Conservation (phyloP, 2,888 invertebrate species). For the Synergus itoensis region DNA sequence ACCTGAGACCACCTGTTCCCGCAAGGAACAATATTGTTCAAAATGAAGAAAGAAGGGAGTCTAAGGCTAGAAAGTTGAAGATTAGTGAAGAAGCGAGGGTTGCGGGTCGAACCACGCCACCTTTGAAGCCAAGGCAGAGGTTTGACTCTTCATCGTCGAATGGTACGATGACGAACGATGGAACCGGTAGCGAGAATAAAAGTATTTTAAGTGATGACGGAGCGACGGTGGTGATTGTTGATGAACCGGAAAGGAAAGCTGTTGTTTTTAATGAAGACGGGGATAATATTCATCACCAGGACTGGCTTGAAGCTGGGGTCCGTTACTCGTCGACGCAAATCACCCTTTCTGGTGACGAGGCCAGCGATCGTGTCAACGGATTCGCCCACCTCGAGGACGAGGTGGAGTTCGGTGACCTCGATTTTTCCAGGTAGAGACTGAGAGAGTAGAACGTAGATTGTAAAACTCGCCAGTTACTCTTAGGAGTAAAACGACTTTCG, state of each 20-base stretch:
- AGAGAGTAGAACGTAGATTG: neutral
- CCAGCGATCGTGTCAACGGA: slow-evolving; percentile 63
- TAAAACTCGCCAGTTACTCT: slow-evolving; percentile 43
- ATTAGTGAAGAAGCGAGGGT: neutral
- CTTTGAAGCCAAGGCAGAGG: slow-evolving; percentile 48
- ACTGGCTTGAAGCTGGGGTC: slow-evolving; percentile 74
- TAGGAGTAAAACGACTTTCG: slow-evolving; percentile 57
- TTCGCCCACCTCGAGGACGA: slow-evolving; percentile 57
- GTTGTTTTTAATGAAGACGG: slow-evolving; percentile 59
- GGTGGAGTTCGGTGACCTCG: slow-evolving; percentile 66
- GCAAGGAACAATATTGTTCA: slow-evolving; percentile 13
- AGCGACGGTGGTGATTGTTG: slow-evolving; percentile 71
- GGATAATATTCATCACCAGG: slow-evolving; percentile 72
- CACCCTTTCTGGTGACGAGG: slow-evolving; percentile 69
- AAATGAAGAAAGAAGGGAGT: neutral
- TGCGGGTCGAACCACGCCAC: slow-evolving; percentile 48
- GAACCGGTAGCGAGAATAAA: slow-evolving; percentile 24
- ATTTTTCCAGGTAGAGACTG: slow-evolving; percentile 73
- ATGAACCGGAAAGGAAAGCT: slow-evolving; percentile 66
- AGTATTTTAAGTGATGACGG: slow-evolving; percentile 65
- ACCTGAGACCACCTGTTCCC: slow-evolving; percentile 33
- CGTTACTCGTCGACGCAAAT: slow-evolving; percentile 75
- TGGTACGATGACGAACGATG: slow-evolving; percentile 29
- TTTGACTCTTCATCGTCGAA: slow-evolving; percentile 41
- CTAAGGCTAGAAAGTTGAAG: neutral